Evolutionary conservation across 2,113 vertebrate species (phyloP).

Genomic region (Ornithorhynchus anatinus): DNA sequence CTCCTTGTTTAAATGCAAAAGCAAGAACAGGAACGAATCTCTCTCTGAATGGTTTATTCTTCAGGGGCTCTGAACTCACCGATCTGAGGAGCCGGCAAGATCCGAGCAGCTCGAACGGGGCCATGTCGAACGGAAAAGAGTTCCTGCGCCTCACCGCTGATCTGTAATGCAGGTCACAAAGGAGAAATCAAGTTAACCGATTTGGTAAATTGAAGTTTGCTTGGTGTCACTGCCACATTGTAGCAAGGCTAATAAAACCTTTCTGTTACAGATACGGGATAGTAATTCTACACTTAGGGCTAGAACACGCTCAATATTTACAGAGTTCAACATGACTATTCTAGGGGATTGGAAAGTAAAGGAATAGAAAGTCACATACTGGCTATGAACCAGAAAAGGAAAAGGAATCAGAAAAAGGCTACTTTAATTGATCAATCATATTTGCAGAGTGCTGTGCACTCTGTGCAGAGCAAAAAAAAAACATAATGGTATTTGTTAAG

Average conservation of each 20-base stretch:
- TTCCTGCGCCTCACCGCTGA: constrained; percentile 95
- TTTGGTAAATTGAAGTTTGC: background rate
- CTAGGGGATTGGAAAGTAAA: background rate
- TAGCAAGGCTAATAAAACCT: background rate
- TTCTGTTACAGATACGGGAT: background rate
- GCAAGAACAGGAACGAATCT: constrained; percentile 37
- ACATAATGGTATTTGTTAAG: no score
- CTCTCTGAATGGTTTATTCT: constrained; percentile 15
- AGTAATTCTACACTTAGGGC: background rate
- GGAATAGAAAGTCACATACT: background rate
- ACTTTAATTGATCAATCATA: no score
- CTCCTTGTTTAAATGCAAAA: constrained; percentile 23
- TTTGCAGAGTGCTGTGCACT: no score
- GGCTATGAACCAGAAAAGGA: background rate
- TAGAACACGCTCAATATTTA: background rate
- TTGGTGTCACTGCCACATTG: background rate
- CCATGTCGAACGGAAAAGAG: constrained; percentile 94
- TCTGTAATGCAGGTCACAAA: constrained; percentile 66
- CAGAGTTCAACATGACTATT: background rate
- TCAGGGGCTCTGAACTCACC: constrained; percentile 71
- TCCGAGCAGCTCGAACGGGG: constrained; percentile 86
- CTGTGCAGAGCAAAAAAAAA: no score
- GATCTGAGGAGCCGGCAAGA: constrained; percentile 91
- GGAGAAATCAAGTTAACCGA: rapidly evolving
- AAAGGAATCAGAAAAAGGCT: no score